Percentiles rank a stretch among this genome's conserved stretches.
These are phyloP conservation scores for Allygus modestus DNA, from an alignment of 2,888 invertebrate species.

Conservation along the genomic window DNA sequence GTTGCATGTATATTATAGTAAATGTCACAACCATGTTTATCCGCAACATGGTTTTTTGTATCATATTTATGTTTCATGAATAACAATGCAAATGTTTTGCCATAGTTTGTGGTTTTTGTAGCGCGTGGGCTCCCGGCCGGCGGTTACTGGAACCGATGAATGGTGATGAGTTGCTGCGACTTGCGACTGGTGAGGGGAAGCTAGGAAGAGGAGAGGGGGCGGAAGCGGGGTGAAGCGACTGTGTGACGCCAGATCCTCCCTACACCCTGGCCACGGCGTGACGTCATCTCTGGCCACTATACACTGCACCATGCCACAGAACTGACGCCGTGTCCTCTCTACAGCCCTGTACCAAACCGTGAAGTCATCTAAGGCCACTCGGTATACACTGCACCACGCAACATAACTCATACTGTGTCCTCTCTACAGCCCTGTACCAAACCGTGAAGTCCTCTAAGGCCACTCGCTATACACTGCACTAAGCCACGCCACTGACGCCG, in stretches of 20 bases:
- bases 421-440: no score
- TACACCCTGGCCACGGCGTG: background rate
- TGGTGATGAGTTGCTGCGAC: constrained; percentile 39
- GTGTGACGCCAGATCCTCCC: background rate
- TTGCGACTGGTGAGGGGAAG: background rate
- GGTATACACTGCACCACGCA: no score
- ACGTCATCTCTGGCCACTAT: background rate
- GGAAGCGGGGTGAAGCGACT: constrained; percentile 29
- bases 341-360: no score
- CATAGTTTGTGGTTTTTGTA: background rate
- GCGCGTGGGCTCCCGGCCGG: background rate
- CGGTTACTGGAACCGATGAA: constrained; percentile 10
- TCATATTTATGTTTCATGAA: no score
- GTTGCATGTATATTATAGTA: no score
- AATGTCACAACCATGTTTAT: no score
- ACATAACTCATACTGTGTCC: no score
- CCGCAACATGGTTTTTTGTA: no score
- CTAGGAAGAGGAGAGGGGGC: background rate
- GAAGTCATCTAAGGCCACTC: no score
- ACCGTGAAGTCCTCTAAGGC: no score
- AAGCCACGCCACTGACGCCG: no score
- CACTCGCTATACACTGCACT: no score
- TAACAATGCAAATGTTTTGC: background rate
- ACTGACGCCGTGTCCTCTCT: background rate
- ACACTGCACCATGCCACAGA: background rate